Evolutionary conservation across 2,797 vertebrate genomes (phyloP).

Genomic region (Coregonus sp.): DNA sequence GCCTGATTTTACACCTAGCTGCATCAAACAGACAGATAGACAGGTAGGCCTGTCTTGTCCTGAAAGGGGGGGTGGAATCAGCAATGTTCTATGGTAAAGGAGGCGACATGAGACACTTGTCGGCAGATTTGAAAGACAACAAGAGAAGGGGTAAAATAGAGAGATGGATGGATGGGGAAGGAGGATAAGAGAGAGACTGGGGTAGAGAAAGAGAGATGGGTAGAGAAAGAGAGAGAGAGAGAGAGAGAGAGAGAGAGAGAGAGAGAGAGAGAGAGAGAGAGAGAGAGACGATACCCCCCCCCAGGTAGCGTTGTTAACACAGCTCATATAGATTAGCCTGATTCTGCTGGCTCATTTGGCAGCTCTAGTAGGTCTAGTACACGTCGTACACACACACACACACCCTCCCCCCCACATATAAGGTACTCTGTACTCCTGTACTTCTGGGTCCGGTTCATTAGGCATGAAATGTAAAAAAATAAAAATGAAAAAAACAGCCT

Average conservation of each 20-base stretch:
- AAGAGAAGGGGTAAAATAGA: background rate
- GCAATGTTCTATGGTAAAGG: background rate
- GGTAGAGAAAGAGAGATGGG: background rate
- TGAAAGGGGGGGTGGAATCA: background rate
- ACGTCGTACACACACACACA: background rate
- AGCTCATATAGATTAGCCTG: constrained; percentile 63
- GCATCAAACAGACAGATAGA: background rate
- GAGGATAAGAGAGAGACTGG: background rate
- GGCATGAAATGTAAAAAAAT: background rate
- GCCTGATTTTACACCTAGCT: background rate
- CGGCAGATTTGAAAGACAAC: background rate
- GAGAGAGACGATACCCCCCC: background rate
- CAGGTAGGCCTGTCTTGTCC: too few relatives aligned
- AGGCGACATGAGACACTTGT: background rate
- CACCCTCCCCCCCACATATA: background rate
- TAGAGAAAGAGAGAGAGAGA: background rate
- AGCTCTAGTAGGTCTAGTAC: constrained; percentile 21
- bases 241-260: too few relatives aligned
- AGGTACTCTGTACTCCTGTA: too few relatives aligned
- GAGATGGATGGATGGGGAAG: background rate
- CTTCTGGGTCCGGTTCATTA: too few relatives aligned
- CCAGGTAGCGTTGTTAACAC: constrained; percentile 51
- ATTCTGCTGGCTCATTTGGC: constrained; percentile 67
- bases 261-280: background rate
- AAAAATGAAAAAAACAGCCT: background rate